Evolutionary conservation across 1,140 invertebrate genomes (phyloP), one percentile per base, ranked within the genome.

Genomic region (Anoplophora glabripennis): DNA sequence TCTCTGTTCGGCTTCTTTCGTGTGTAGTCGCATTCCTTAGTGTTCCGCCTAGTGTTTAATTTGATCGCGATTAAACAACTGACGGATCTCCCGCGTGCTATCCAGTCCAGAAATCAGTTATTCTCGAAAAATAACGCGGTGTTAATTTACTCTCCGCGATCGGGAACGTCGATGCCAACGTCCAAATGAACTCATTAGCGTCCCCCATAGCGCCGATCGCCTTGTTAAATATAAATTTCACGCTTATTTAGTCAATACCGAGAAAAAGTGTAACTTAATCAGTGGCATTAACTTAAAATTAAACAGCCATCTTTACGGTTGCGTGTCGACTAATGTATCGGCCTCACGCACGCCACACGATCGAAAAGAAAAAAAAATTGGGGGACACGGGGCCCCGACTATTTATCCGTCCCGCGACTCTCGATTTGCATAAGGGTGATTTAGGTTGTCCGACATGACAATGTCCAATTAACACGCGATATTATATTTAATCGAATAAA

Each of bases 191-290:
- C 21, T 28, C 21, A 28, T 28, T 28, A 28, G 21, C 21, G 38
- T 41, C n/a, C 38, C n/a, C 38, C n/a, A 41, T 2, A 15, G 38
- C 15, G 38, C 38, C 38, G 38, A 41, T 12, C 38, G 15, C 7
- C n/a, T 17, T 41, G 38, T 41, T 41, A 41, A 41, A n/a, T 17
- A 41, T 41, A 41, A 41, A 41, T 41, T 41, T 41, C 15, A n/a
- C n/a, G 15, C 38, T 41, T 47, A 47, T 54, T 48, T 57, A 57
- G 40, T 57, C 53, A 57, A 46, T 61, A 61, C 59, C 35, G 37
- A 56, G 59, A 62, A 62, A 57, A 62, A 62, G 48, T 56, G 60
- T 58, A 58, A 62, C 55, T 58, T 62, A 62, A 62, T 58, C 60
- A 58, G 57, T 42, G 47, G 53, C 53, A 59, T 63, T 63, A 63